Evolutionary conservation across 37 sponge, comb jelly and placozoan genomes (phyloP).

Genomic region (Theonella swinhoei): DNA sequence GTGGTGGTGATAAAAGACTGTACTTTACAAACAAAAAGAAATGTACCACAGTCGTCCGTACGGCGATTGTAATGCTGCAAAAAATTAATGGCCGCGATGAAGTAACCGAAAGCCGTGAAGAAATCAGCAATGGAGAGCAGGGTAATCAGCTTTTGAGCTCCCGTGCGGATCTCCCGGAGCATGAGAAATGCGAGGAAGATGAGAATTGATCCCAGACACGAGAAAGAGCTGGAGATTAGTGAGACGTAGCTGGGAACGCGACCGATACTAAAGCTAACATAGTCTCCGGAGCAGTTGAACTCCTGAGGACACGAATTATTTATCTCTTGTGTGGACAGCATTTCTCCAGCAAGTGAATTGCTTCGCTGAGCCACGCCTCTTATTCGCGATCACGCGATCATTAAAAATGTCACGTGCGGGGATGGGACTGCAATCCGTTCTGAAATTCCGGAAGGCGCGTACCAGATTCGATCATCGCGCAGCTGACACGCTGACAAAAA

Average conservation of each 20-base stretch:
- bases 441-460: too few relatives aligned
- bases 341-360: too few relatives aligned
- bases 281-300: not conserved
- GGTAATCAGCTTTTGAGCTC: conserved; percentile 57
- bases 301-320: not conserved
- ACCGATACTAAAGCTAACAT: conserved; percentile 22
- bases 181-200: conserved; percentile 52
- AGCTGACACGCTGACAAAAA: not conserved
- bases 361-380: too few relatives aligned
- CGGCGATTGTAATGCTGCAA: conserved; percentile 7
- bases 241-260: conserved; percentile 16
- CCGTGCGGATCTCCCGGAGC: conserved; percentile 51
- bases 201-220: conserved; percentile 46
- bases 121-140: conserved; percentile 68
- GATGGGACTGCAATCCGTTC: too few relatives aligned
- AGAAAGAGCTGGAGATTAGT: conserved; percentile 46
- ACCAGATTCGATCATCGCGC: too few relatives aligned
- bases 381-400: too few relatives aligned
- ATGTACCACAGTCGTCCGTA: conserved; percentile 1
- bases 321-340: too few relatives aligned
- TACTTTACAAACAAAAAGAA: conserved; percentile 35
- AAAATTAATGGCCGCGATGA: conserved; percentile 47
- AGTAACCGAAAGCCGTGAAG: conserved; percentile 61
- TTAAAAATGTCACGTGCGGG: not conserved
- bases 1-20: conserved; percentile 74